A percentile compares a stretch with the other conserved stretches of the same genome.
Conservation (phyloP, 2,888 invertebrate species). For the Drosophila hawaiiensis region DNA sequence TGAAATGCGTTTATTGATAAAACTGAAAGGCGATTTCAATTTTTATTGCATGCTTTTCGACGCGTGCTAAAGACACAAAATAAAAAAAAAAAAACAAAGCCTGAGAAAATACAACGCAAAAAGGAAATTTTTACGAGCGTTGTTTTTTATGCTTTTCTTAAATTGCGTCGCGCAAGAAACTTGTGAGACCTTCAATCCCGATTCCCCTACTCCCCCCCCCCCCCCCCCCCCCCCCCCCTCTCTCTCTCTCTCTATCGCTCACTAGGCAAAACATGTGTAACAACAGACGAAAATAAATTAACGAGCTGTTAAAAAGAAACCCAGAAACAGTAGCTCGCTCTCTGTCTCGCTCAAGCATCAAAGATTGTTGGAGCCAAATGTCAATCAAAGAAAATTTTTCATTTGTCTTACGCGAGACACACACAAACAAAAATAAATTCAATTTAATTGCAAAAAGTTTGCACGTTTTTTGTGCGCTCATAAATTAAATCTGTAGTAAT, state of each 20-base stretch:
- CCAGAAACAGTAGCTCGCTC: neutral
- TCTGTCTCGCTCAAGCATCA: conserved; percentile 11
- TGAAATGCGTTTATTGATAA: conserved; percentile 62
- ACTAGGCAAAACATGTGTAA: conserved; percentile 40
- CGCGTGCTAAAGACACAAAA: conserved; percentile 36
- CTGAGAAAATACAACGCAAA: conserved; percentile 24
- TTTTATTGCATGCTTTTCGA: conserved; percentile 54
- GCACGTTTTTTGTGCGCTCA: conserved; percentile 29
- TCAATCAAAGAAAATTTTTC: conserved; percentile 49
- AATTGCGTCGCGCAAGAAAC: conserved; percentile 21
- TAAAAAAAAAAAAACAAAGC: neutral
- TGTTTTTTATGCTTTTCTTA: conserved; percentile 35
- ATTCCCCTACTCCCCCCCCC: no score
- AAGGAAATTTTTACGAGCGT: conserved; percentile 44
- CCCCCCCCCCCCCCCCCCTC: no score
- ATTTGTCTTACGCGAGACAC: conserved; percentile 23
- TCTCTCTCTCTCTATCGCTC: no score
- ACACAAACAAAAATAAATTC: conserved; percentile 25
- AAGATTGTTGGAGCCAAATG: conserved; percentile 16
- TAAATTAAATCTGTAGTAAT: conserved; percentile 61
- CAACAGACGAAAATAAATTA: conserved; percentile 50
- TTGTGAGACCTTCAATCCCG: neutral
- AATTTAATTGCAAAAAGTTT: conserved; percentile 55
- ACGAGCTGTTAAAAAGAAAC: conserved; percentile 35
- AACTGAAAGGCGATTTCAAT: conserved; percentile 42